Conservation (phyloP, 2,797 vertebrate species). For the Lindbergichthys nudifrons region DNA sequence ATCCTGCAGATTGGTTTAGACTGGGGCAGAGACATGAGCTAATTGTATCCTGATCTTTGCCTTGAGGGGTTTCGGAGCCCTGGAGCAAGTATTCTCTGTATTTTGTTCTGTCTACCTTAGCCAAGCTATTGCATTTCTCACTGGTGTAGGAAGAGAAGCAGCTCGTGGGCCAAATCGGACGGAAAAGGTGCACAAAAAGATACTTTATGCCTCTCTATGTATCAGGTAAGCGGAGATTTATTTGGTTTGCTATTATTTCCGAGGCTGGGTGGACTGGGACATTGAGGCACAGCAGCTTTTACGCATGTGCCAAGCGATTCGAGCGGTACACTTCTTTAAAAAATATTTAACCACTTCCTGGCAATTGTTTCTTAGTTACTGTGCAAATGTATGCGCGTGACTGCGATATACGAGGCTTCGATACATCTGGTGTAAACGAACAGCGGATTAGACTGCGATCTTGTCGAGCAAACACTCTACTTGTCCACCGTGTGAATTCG, state of each 20-base stretch:
- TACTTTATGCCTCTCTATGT: conserved; percentile 89
- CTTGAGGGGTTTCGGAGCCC: conserved; percentile 99
- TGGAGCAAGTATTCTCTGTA: conserved; percentile 98
- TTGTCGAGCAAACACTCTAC: conserved; percentile 63
- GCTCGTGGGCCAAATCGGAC: conserved; percentile 90
- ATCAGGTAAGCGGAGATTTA: conserved; percentile 94
- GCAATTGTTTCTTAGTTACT: conserved; percentile 71
- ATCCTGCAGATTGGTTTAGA: conserved; percentile 94
- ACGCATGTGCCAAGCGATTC: conserved; percentile 95
- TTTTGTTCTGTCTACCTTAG: conserved; percentile 99
- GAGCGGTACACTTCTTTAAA: conserved; percentile 84
- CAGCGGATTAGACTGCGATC: conserved; percentile 47
- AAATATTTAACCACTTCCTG: conserved; percentile 86
- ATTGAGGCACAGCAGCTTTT: conserved; percentile 93
- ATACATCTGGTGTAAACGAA: conserved; percentile 16
- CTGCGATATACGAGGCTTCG: conserved; percentile 6
- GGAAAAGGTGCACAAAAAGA: conserved; percentile 71
- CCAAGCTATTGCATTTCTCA: conserved; percentile 99
- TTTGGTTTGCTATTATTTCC: conserved; percentile 90
- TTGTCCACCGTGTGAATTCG: conserved; percentile 71
- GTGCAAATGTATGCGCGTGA: conserved; percentile 50
- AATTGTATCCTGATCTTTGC: conserved; percentile 99
- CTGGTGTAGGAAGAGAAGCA: conserved; percentile 94
- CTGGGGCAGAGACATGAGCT: conserved; percentile 98
- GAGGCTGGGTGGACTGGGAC: conserved; percentile 89